Base-by-base conservation (phyloP, 1,140 invertebrate genomes). In the Drosophila lacteicornis region DNA sequence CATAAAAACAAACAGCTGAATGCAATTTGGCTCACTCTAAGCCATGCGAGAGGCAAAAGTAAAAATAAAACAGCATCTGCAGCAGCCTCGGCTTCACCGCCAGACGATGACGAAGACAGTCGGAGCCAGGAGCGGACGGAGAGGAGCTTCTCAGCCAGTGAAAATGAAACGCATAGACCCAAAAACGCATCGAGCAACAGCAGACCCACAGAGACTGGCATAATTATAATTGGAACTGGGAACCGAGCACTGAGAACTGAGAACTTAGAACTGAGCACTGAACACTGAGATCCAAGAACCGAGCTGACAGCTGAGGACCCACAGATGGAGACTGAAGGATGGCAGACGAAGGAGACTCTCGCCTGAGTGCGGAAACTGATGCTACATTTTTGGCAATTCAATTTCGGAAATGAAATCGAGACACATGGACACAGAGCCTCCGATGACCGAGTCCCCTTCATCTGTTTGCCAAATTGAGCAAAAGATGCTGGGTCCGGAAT, bases 1-100 rank as follows among this genome's bases (percentile, higher is more conserved):
- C 73, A 84, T 80, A 78, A 84, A 80, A 78, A 90, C 80, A 90
- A 87, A 88, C 85, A 87, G 69, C 65, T 87, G 80, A 87, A 88
- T 87, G 84, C 84, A 80, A 88, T 88, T 87, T 88, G 71, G 63
- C 67, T 79, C 75, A 70, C 65, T 79, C 75, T 79, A 59, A 79
- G 76, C 69, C 82, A 76, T 68, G 62, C 45, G 70, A 87, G 71
- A 80, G 59, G 55, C 67, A 83, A 86, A 86, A 82, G 75, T 79
- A 75, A 68, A 77, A 77, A 79, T 82, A 65, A 69, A 70, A 63
- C 45, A 45, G 57, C 62, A 45, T 27, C 62, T 40, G 17, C 65
- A 50, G 46, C 77, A 57, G 42, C 43, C 53, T 27, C 47, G 2
- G 4, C 33, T 38, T 38, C 45, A 47, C 7, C 22, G 56, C 38